Base-by-base conservation (phyloP, 2,113 vertebrate genomes). In the Solenodon paradoxus region DNA sequence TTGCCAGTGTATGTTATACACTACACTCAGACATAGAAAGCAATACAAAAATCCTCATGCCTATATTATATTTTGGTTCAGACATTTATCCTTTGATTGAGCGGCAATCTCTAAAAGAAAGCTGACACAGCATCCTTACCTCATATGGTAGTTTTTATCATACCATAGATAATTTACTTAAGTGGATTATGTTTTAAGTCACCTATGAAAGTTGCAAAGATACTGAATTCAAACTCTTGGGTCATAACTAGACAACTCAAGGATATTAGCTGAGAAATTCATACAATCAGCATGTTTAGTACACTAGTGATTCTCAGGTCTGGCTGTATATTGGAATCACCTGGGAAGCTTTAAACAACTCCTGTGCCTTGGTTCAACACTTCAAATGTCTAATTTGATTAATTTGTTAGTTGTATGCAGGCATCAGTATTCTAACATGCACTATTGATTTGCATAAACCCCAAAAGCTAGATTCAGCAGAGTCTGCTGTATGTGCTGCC, bases 11-110 rank as follows among this genome's bases (percentile, higher is more conserved):
- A 19, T 91, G 66, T 90, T 97, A 79, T 68, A 71, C 38, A 97
- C 72, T 55, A 74, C 64, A 85, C 51, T 42, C 78, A 95, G 97
- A 97, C 98, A 95, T 63, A 83, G 93, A 97, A 97, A 94, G 92
- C 90, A 96, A 90, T 57, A 94, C 63, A 92, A 95, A 97, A 93
- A 9, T 35, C 49, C 93, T 82, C 68, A 88, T 74, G 55, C 35
- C 68, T 94, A n/a, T 87, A 40, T 93, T 94, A 97, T 90, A 84
- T 78, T 97, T 66, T 88, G 28, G 26, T 95, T 95, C 51, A 95
- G 95, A 95, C 90, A 38, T 38, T 75, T 72, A 80, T 19, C 0
- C n/a, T 68, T 51, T 91, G 96, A 97, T 92, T 94, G 64, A 84
- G 72, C 75, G 78, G 45, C 26, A 10, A 96, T 97, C 51, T 84